phyloP scores from a whole-genome alignment of 2,888 invertebrate species.

The Lagria hirta region DNA sequence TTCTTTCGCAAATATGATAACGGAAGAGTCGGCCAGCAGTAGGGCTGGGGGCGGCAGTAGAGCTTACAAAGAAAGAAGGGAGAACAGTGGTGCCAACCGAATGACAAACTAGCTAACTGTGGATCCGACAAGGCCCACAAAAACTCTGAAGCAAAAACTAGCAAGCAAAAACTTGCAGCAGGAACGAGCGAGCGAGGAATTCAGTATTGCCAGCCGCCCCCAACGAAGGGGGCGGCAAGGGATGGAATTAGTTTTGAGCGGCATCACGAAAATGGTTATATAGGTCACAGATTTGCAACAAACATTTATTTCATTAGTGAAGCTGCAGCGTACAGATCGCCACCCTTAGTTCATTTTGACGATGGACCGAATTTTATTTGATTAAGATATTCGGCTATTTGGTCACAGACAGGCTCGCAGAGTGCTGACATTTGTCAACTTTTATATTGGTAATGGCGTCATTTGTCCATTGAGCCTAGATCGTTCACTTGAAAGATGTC shows the following conservation, averaged over 20 bases:
- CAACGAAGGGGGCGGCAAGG: constrained; percentile 22
- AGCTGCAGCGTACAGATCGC: neutral
- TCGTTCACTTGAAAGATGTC: constrained; percentile 34
- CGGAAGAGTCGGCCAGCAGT: constrained; percentile 7
- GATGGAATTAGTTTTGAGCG: constrained; percentile 38
- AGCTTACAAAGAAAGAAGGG: constrained; percentile 29
- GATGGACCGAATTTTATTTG: constrained; percentile 25
- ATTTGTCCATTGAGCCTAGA: constrained; percentile 47
- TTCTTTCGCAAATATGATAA: constrained; percentile 12
- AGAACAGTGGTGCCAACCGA: constrained; percentile 51
- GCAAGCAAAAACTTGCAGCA: constrained; percentile 44
- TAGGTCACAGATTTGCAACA: constrained; percentile 11
- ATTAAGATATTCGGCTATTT: constrained; percentile 35
- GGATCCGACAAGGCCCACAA: constrained; percentile 53
- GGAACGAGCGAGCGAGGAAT: constrained; percentile 22
- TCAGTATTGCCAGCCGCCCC: constrained; percentile 13
- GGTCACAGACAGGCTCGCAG: constrained; percentile 4
- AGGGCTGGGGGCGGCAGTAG: constrained; percentile 7
- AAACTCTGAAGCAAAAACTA: constrained; percentile 47
- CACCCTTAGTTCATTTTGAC: neutral
- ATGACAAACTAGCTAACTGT: constrained; percentile 58
- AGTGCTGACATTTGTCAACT: constrained; percentile 50
- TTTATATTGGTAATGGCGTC: constrained; percentile 52
- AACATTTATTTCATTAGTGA: neutral
- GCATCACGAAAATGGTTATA: constrained; percentile 7